phyloP scores from a whole-genome alignment of 2,888 invertebrate species.

The Tenthredo mesomela region DNA sequence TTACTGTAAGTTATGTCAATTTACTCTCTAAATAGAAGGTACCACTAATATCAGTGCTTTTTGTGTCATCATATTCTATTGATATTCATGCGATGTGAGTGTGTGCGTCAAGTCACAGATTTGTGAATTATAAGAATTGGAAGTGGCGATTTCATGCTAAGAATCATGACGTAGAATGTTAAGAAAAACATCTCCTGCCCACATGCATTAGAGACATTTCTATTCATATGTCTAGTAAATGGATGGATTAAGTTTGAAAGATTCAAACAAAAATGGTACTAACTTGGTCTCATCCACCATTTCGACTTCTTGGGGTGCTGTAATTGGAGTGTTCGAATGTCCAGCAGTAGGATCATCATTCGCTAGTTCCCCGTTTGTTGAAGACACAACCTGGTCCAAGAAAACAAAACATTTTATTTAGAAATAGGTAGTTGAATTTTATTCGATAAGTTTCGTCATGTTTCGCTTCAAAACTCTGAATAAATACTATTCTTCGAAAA shows the following conservation, averaged over 20 bases:
- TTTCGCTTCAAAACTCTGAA: neutral
- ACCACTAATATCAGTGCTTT: neutral
- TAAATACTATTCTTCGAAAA: neutral
- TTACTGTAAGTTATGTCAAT: neutral
- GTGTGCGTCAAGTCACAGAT: conserved; percentile 6
- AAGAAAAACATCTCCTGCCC: neutral
- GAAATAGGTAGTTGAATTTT: neutral
- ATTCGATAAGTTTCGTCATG: neutral
- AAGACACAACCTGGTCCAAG: conserved; percentile 92
- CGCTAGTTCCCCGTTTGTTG: conserved; percentile 97
- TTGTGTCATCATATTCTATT: neutral
- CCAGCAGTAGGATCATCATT: conserved; percentile 98
- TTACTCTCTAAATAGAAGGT: neutral
- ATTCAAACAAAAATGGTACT: conserved; percentile 81
- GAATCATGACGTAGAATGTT: neutral
- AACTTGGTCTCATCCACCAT: conserved; percentile 99
- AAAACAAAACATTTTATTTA: conserved; percentile 43
- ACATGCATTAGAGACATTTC: neutral
- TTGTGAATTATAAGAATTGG: conserved; percentile 5
- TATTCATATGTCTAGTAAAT: neutral
- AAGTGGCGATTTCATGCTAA: neutral
- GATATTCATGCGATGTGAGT: conserved; percentile 17
- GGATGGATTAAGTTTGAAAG: conserved; percentile 40
- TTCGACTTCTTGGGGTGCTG: conserved; percentile 95
- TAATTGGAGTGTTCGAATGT: conserved; percentile 98